Evolutionary conservation across 2,113 vertebrate species (phyloP).

Genomic region (Cyprinodon brontotheroides): DNA sequence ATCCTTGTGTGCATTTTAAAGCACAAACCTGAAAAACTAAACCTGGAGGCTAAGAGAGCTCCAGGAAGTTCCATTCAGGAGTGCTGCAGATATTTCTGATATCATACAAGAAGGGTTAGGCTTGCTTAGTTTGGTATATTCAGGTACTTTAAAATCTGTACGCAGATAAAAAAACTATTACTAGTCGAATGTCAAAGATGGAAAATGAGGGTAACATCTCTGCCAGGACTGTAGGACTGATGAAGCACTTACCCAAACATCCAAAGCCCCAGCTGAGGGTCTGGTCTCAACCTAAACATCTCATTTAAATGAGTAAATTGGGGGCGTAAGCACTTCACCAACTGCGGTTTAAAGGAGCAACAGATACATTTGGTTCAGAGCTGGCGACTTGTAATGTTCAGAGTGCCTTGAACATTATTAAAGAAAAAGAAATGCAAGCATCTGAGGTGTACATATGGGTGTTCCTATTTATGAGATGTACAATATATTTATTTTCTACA

Average conservation of each 20-base stretch:
- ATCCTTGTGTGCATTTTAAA: constrained; percentile 5
- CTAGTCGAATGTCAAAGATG: constrained; percentile 23
- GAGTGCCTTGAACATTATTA: constrained; percentile 82
- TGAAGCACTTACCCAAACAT: constrained; percentile 72
- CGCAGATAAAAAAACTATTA: constrained; percentile 12
- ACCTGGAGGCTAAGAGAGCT: neutral
- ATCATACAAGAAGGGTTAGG: neutral
- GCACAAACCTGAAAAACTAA: constrained; percentile 2
- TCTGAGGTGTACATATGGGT: constrained; percentile 93
- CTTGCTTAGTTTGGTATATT: constrained; percentile 18
- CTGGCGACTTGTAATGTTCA: constrained; percentile 81
- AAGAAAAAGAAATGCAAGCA: constrained; percentile 81
- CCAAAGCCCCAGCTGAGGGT: constrained; percentile 29
- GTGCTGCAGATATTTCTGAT: constrained; percentile 29
- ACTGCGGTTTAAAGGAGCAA: constrained; percentile 62
- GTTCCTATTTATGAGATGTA: constrained; percentile 99
- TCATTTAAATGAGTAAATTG: constrained; percentile 32
- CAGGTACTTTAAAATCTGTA: constrained; percentile 10
- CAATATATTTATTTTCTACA: constrained; percentile 99
- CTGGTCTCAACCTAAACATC: constrained; percentile 34
- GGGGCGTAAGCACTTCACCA: constrained; percentile 67
- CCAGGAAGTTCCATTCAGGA: constrained; percentile 29
- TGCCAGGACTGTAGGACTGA: constrained; percentile 53
- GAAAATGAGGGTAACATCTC: constrained; percentile 28
- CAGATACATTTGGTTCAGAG: constrained; percentile 63